A percentile compares a stretch with the other conserved stretches of the same genome.
Conservation (phyloP, 2,113 vertebrate genomes). For the Hystrix cristata region DNA sequence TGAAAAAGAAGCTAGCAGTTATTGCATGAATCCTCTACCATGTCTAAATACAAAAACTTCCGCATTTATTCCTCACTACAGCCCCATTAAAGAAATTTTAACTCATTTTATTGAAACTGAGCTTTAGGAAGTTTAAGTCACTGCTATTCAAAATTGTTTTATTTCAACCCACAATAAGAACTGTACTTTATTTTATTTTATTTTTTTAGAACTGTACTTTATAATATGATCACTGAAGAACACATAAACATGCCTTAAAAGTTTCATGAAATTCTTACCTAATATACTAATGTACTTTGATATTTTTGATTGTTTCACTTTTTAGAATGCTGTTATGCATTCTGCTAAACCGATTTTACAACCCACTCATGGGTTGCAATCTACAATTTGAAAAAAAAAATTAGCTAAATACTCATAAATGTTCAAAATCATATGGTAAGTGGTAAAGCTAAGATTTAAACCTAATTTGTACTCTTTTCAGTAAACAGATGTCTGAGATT, state of each 20-base stretch:
- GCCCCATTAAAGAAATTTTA: conserved; percentile 11
- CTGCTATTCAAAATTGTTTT: conserved; percentile 53
- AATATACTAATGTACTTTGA: background rate
- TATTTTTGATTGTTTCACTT: conserved; percentile 31
- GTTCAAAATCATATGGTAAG: conserved; percentile 15
- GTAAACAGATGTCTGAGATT: background rate
- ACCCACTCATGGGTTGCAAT: background rate
- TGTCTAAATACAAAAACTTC: conserved; percentile 33
- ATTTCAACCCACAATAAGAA: conserved; percentile 39
- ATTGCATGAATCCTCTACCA: background rate
- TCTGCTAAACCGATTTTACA: conserved; percentile 14
- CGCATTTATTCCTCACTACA: conserved; percentile 41
- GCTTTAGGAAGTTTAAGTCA: background rate
- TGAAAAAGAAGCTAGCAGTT: conserved; percentile 4
- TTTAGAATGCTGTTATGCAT: background rate
- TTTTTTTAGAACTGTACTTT: conserved; percentile 45
- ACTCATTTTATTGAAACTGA: conserved; percentile 42
- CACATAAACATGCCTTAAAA: background rate
- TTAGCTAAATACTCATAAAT: background rate
- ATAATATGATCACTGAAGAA: background rate
- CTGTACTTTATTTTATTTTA: too few species aligned
- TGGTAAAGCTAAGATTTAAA: conserved; percentile 1
- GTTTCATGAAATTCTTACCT: background rate
- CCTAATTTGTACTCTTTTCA: background rate
- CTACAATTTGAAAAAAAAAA: conserved; percentile 21